A percentile compares a stretch with the other conserved stretches of the same genome.
Evolutionary conservation across 2,888 invertebrate species (phyloP).

Genomic region (Folsomia manolachei): DNA sequence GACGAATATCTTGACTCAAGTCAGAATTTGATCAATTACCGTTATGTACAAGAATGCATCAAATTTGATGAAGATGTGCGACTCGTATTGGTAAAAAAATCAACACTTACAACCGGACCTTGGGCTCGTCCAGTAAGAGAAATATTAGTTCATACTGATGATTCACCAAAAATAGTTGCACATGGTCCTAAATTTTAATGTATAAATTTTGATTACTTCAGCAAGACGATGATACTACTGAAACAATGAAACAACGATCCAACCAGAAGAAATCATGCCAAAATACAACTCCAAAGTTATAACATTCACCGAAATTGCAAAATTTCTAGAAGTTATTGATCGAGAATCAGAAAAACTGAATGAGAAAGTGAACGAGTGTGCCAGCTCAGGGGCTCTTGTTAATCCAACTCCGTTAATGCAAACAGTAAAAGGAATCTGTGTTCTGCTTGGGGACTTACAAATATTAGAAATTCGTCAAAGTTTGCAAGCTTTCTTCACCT

Average conservation of each 20-base stretch:
- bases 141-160: neutral
- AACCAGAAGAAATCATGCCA: constrained; percentile 75
- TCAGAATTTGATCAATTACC: constrained; percentile 80
- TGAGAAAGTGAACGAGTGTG: constrained; percentile 35
- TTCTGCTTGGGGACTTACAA: constrained; percentile 82
- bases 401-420: constrained; percentile 76
- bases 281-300: constrained; percentile 70
- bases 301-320: constrained; percentile 66
- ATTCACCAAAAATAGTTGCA: neutral
- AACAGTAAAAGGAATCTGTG: constrained; percentile 88
- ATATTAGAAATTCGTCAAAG: constrained; percentile 80
- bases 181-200: neutral
- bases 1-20: constrained; percentile 84
- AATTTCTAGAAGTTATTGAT: constrained; percentile 49
- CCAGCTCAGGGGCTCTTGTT: constrained; percentile 52
- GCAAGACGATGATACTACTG: constrained; percentile 71
- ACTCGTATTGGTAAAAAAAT: constrained; percentile 62
- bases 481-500: constrained; percentile 64
- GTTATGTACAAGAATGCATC: constrained; percentile 89
- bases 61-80: constrained; percentile 86
- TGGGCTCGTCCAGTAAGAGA: constrained; percentile 70
- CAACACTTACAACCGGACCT: constrained; percentile 63
- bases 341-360: constrained; percentile 44
- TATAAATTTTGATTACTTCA: constrained; percentile 51
- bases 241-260: constrained; percentile 67